These are phyloP conservation scores for Papilio helenus DNA, from an alignment of 1,140 invertebrate genomes.

Conservation along the genomic window DNA sequence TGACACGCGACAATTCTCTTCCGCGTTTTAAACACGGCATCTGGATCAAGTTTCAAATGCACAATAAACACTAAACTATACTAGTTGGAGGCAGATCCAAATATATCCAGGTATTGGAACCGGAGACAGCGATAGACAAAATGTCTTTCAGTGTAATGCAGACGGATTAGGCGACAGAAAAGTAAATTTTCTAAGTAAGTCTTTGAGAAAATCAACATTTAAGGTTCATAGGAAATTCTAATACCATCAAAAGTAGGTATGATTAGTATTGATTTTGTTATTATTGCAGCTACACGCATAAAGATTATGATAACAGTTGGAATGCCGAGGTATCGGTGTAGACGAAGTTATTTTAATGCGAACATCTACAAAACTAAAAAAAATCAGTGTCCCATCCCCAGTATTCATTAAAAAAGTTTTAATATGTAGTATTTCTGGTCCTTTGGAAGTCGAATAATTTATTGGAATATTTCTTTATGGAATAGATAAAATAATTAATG, in stretches of 20 bases:
- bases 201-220: too few species aligned
- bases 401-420: too few species aligned
- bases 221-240: too few species aligned
- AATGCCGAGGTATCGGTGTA: background rate
- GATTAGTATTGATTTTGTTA: background rate
- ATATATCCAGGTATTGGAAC: too few species aligned
- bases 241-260: background rate
- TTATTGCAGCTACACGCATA: background rate
- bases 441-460: too few species aligned
- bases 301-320: background rate
- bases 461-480: background rate
- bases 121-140: too few species aligned
- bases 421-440: too few species aligned
- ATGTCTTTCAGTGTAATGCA: too few species aligned
- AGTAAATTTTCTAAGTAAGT: too few species aligned
- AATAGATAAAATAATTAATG: background rate
- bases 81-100: background rate
- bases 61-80: background rate
- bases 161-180: too few species aligned
- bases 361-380: background rate
- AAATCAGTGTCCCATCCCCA: too few species aligned
- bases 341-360: background rate
- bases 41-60: background rate
- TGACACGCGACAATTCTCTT: constrained; percentile 5
- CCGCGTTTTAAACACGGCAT: background rate